Base-by-base conservation (phyloP, 2,113 vertebrate genomes). In the Tapirus terrestris region DNA sequence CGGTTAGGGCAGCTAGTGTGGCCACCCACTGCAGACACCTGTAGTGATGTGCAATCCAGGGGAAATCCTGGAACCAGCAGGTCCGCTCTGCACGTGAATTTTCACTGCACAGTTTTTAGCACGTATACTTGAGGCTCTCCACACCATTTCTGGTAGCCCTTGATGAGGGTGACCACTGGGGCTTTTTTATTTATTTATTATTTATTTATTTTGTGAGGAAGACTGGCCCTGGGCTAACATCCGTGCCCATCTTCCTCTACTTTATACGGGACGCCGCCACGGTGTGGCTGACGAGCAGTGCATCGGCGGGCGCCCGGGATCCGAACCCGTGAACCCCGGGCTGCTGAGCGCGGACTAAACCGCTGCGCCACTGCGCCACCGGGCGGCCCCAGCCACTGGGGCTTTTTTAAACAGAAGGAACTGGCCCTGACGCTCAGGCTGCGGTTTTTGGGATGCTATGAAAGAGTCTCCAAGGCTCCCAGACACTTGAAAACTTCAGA, bases 81-180 rank as follows among this genome's bases (percentile, higher is more conserved):
- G 7, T 20, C 10, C 0, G 0, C 43, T 39, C 65, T 6, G 5
- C 56, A 45, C 45, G 82, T 1, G 27, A 39, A 25, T 9, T 33
- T n/a, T 58, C n/a, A 10, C 60, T 6, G 45, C 11, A 16, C 21
- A 29, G 10, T 8, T n/a, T n/a, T n/a, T 14, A 60, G 39, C 61
- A 10, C 10, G 4, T 58, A 27, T 29, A 29, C 33, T n/a, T 29
- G 21, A 36, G 17, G 33, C 20, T n/a, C 45, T 31, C 9, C 79
- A 17, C 6, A 43, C 25, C 25, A 4, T 17, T 45, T 58, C 58
- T 21, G 4, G 16, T 29, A 43, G 53, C 70, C 43, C 13, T 61
- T 21, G 36, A 10, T 2, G 18, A 70, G 8, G 72, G 43, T 14
- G 43, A 29, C 33, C 31, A 33, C 67, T 2, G 13, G 53, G 1